Evolutionary conservation across 2,113 vertebrate genomes (phyloP).

Genomic region (Rhinolophus ferrumequinum): DNA sequence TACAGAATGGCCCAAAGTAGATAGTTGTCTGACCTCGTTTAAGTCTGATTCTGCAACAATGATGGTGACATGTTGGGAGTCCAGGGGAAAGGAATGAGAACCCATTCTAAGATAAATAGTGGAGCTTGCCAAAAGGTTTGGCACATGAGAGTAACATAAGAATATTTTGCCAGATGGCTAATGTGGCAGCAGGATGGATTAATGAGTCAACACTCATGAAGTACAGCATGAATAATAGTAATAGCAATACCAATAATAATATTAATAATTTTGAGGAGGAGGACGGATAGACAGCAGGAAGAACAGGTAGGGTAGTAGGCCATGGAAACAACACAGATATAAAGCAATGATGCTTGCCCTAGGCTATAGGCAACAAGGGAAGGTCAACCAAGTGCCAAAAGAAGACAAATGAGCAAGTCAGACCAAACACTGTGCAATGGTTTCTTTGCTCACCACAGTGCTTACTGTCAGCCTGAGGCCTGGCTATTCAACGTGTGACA

Average conservation of each 20-base stretch:
- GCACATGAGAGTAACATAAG: not conserved
- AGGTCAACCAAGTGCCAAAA: not conserved
- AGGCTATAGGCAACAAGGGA: not conserved
- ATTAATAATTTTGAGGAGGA: not conserved
- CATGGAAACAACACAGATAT: not conserved
- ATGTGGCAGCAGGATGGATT: not conserved
- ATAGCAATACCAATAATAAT: not conserved
- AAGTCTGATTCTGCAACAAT: not conserved
- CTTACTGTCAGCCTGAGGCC: not conserved
- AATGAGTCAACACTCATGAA: not conserved
- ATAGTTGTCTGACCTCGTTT: not conserved
- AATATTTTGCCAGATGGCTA: not conserved
- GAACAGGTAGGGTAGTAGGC: not conserved
- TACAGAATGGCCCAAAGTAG: not conserved
- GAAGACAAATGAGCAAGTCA: conserved; percentile 22
- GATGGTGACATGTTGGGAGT: not conserved
- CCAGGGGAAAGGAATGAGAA: not conserved
- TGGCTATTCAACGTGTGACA: not conserved
- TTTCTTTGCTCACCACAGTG: not conserved
- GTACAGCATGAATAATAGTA: not conserved
- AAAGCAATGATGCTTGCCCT: not conserved
- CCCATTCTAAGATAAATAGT: not conserved
- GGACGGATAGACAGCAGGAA: not conserved
- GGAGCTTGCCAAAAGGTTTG: not conserved
- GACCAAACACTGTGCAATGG: not conserved